A percentile compares a stretch with the other conserved stretches of the same genome.
These are phyloP conservation scores for Phlogophora meticulosa DNA, from an alignment of 2,888 invertebrate genomes.

Conservation along the genomic window DNA sequence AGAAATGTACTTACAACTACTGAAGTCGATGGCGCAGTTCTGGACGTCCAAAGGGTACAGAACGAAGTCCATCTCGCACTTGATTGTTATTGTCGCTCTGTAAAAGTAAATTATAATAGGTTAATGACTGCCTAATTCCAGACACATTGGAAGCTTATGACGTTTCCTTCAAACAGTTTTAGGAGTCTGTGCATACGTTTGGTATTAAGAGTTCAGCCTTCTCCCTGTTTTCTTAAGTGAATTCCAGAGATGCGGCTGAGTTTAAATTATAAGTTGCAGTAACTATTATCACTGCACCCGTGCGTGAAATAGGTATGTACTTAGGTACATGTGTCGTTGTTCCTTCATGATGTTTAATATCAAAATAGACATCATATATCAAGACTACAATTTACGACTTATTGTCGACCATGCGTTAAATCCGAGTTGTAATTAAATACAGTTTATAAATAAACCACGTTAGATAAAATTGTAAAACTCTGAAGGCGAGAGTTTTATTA, in stretches of 20 bases:
- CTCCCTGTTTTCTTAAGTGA: background rate
- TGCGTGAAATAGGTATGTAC: slow-evolving; percentile 1
- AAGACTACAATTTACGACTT: slow-evolving; percentile 41
- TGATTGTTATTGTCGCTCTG: slow-evolving; percentile 92
- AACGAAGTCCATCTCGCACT: slow-evolving; percentile 93
- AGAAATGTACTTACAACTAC: slow-evolving; percentile 91
- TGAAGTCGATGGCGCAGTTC: slow-evolving; percentile 92
- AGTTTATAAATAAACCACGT: slow-evolving; percentile 35
- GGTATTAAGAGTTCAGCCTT: background rate
- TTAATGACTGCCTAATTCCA: background rate
- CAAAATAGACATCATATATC: slow-evolving; percentile 37
- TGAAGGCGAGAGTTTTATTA: slow-evolving; percentile 54
- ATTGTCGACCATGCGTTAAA: slow-evolving; percentile 45
- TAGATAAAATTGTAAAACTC: slow-evolving; percentile 27
- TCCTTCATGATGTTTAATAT: slow-evolving; percentile 31
- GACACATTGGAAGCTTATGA: background rate
- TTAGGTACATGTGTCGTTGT: slow-evolving; percentile 7
- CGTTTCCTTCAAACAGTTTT: background rate
- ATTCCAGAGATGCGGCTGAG: background rate
- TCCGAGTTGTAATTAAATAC: slow-evolving; percentile 39
- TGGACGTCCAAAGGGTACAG: slow-evolving; percentile 92
- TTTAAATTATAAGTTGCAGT: slow-evolving; percentile 1
- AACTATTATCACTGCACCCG: background rate
- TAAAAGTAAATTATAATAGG: slow-evolving; percentile 59
- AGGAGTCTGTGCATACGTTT: background rate